Base-by-base conservation (phyloP, 2,888 invertebrate species). In the Nyleta sp. region DNA sequence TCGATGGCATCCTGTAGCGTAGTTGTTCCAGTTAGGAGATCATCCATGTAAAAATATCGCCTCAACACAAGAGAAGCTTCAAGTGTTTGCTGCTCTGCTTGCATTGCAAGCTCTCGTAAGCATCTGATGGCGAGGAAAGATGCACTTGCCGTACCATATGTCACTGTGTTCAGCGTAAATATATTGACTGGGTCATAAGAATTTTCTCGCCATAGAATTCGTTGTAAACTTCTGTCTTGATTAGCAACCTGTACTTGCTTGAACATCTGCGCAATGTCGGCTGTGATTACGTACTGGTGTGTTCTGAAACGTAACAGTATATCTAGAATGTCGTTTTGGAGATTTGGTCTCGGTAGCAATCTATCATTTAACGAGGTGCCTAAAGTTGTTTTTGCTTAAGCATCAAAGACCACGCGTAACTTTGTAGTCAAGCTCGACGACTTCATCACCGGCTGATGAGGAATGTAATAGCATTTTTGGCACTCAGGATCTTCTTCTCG, bases 321-420 rank as follows among this genome's bases (percentile, higher is more conserved):
- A 22, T 20, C 18, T 1, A 46, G 10, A 4, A 46, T 18, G 18
- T 46, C 46, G 20, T n/a, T 46, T 22, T 46, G 46, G 8, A 46
- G 2, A 11, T 46, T 46, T 10, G 46, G 46, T 22, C 46, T 22
- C 11, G 46, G 46, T 5, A 46, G 2, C 20, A 46, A 22, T 22
- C 46, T 46, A 20, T 46, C 46, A 20, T 46, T 46, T 10, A 46
- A 46, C n/a, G 46, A 46, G 3, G 46, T 22, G n/a, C 46, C 46
- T 2, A 13, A 10, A 24, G 44, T 20, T 20, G 40, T 40, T 24
- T 11, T 67, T 33, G 2, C 64, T 31, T 1, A 74, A 67, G 28
- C 35, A 4, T 35, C 35, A 4, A 35, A 35, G 4, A 35, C 35
- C 2, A 35, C 35, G 7, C 35, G 35, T 2, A 13, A 11, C n/a